These are phyloP conservation scores for Tragelaphus oryx DNA, from an alignment of 2,797 vertebrate genomes.

Conservation along the genomic window DNA sequence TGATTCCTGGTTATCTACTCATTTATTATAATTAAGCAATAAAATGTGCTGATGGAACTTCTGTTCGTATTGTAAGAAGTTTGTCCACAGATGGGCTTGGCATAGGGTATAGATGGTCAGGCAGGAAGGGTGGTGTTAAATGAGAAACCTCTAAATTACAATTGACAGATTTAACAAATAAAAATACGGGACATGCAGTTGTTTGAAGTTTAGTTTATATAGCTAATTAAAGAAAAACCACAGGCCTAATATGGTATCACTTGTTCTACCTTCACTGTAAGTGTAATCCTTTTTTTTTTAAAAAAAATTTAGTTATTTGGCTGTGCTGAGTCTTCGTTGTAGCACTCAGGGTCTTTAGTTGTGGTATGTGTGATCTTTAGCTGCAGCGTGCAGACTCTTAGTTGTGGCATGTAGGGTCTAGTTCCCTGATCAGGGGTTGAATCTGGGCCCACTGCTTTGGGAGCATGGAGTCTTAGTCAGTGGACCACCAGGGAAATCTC, in stretches of 20 bases:
- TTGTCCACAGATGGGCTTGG: not conserved
- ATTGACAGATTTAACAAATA: not conserved
- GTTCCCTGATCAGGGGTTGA: not conserved
- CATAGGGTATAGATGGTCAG: not conserved
- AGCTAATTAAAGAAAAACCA: not conserved
- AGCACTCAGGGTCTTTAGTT: not conserved
- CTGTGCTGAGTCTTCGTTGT: not conserved
- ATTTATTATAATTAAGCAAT: not conserved
- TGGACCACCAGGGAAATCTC: not conserved
- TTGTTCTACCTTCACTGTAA: not conserved
- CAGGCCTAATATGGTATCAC: not conserved
- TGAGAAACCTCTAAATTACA: not conserved
- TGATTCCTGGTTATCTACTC: not conserved
- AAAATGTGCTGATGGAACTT: not conserved
- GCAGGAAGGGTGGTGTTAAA: not conserved
- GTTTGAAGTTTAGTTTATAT: not conserved
- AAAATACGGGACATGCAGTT: not conserved
- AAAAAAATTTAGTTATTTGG: not conserved
- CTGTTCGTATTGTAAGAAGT: not conserved
- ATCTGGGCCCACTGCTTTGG: not conserved
- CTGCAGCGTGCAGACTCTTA: not conserved
- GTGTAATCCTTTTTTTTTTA: not conserved
- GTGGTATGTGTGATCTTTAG: not conserved
- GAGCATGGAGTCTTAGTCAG: not conserved
- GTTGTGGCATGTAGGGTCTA: not conserved